Conservation (phyloP, 2,888 invertebrate species). For the Pilophorus perplexus region DNA sequence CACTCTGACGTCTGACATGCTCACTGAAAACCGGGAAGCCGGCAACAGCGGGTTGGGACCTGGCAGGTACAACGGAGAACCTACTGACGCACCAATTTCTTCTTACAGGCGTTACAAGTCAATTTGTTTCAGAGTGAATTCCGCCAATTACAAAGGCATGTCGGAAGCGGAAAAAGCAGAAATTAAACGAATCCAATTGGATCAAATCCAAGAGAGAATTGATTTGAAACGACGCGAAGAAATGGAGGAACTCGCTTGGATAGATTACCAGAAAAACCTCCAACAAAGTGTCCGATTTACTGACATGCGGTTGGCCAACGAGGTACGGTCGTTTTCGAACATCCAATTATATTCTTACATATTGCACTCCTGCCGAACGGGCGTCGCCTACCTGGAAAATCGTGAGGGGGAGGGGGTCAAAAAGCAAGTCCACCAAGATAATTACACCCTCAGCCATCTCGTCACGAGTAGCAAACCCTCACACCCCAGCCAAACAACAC, state of each 20-base stretch:
- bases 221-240: constrained; percentile 53
- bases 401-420: too few species aligned
- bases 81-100: neutral
- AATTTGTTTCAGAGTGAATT: constrained; percentile 2
- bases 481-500: too few species aligned
- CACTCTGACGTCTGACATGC: constrained; percentile 71
- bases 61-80: constrained; percentile 13
- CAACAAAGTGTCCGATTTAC: constrained; percentile 24
- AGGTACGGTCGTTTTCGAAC: neutral
- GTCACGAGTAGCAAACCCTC: too few species aligned
- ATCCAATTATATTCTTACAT: neutral
- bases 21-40: constrained; percentile 82
- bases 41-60: constrained; percentile 75
- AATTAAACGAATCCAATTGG: constrained; percentile 69
- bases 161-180: constrained; percentile 68
- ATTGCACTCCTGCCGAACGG: neutral
- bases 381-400: too few species aligned
- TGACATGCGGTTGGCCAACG: constrained; percentile 8
- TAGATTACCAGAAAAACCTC: constrained; percentile 28
- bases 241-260: constrained; percentile 19
- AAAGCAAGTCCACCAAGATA: too few species aligned
- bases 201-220: constrained; percentile 71
- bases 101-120: neutral
- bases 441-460: too few species aligned
- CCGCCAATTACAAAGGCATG: constrained; percentile 79